A percentile compares a stretch with the other conserved stretches of the same genome.
phyloP scores from a whole-genome alignment of 2,888 invertebrate genomes.

The Campaea margaritaria region DNA sequence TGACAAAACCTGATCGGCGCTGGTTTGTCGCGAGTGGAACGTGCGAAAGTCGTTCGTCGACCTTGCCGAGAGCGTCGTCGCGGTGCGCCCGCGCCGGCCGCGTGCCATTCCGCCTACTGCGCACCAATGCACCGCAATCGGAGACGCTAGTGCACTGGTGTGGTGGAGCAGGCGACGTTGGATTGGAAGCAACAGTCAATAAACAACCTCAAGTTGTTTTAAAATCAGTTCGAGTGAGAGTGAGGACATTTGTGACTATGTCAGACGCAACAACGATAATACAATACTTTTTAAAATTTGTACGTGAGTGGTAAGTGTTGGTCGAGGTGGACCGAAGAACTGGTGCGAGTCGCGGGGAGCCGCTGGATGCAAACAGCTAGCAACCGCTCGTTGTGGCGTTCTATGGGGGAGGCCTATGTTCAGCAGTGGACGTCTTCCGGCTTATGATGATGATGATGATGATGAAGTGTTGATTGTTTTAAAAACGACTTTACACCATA shows the following conservation, averaged over 20 bases:
- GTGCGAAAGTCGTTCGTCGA: slow-evolving; percentile 85
- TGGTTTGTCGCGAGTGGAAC: slow-evolving; percentile 58
- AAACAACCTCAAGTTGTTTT: neutral
- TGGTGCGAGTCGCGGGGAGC: no score
- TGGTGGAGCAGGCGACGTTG: neutral
- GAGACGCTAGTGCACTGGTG: slow-evolving; percentile 35
- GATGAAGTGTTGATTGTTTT: no score
- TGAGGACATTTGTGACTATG: neutral
- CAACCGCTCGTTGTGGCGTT: no score
- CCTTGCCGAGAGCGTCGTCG: slow-evolving; percentile 72
- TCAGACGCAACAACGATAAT: no score
- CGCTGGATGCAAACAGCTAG: no score
- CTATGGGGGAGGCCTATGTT: no score
- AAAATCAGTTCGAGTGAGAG: neutral
- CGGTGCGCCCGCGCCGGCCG: slow-evolving; percentile 61
- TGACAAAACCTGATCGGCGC: slow-evolving; percentile 55
- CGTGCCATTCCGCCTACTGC: slow-evolving; percentile 78
- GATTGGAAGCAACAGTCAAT: neutral
- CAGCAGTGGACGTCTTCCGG: no score
- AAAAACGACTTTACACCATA: no score
- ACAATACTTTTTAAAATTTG: no score
- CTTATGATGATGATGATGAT: no score
- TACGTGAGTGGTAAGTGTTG: no score
- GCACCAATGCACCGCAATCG: slow-evolving; percentile 55
- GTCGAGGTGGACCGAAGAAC: no score